These are phyloP conservation scores for Thumatha senex DNA, from an alignment of 2,888 invertebrate genomes.

Conservation along the genomic window DNA sequence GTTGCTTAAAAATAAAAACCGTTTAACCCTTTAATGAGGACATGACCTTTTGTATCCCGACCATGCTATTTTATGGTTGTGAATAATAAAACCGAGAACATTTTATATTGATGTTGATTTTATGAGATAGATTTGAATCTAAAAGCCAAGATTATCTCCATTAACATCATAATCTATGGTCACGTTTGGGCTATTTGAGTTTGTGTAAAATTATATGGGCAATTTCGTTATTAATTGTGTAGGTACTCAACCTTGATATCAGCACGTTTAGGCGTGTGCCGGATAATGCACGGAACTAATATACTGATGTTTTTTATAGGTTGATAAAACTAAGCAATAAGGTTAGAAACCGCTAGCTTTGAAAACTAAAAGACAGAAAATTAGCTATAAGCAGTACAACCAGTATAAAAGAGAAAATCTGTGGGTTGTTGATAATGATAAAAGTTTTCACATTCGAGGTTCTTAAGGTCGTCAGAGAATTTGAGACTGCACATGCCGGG, in stretches of 20 bases:
- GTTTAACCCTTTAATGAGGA: conserved; percentile 1
- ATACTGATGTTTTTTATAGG: not conserved
- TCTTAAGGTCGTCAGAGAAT: no score
- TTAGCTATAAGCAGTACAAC: no score
- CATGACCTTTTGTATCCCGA: conserved; percentile 10
- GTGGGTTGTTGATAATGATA: no score
- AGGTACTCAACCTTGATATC: conserved; percentile 5
- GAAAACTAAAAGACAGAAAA: no score
- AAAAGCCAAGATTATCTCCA: conserved; percentile 1
- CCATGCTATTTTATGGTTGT: no score
- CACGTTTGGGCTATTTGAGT: conserved; percentile 6
- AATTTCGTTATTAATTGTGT: conserved; percentile 1
- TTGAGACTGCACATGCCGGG: no score
- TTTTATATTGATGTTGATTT: conserved; percentile 1
- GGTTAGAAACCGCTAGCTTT: not conserved
- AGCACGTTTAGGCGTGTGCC: conserved; percentile 5
- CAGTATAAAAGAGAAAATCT: no score
- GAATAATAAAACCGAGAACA: not conserved
- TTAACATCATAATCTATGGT: not conserved
- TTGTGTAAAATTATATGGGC: conserved; percentile 4
- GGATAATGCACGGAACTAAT: not conserved
- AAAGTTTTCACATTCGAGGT: no score
- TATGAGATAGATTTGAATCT: conserved; percentile 9
- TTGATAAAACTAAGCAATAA: not conserved
- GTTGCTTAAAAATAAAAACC: no score